These are phyloP conservation scores for Acomys russatus DNA, from an alignment of 2,797 vertebrate genomes.

Conservation along the genomic window DNA sequence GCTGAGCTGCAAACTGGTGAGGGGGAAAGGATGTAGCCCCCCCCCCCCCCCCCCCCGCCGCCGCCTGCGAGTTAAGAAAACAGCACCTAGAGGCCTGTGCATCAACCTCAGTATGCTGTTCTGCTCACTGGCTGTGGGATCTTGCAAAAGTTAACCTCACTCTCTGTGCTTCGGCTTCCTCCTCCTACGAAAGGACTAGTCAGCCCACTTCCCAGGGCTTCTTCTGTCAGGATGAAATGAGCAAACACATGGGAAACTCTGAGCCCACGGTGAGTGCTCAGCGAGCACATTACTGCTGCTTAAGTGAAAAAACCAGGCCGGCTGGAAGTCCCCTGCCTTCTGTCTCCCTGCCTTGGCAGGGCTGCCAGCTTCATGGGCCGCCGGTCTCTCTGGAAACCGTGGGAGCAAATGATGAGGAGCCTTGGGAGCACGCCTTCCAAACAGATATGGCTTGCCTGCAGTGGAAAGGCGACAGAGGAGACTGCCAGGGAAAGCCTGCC, in stretches of 20 bases:
- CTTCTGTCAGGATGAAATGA: not conserved
- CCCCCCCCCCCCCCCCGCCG: no score
- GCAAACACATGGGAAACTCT: not conserved
- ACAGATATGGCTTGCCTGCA: constrained; percentile 16
- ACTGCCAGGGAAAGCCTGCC: constrained; percentile 45
- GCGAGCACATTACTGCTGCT: not conserved
- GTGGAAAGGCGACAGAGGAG: constrained; percentile 11
- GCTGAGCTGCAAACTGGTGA: not conserved
- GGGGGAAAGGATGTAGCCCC: not conserved
- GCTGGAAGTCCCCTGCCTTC: not conserved
- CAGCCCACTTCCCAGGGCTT: not conserved
- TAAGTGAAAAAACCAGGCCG: not conserved
- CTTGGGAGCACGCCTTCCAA: constrained; percentile 21
- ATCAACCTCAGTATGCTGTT: not conserved
- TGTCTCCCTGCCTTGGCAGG: not conserved
- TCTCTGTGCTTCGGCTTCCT: constrained; percentile 5
- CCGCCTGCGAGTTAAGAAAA: not conserved
- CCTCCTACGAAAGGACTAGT: not conserved
- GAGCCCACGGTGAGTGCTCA: not conserved
- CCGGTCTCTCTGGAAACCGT: not conserved
- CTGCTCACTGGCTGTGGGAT: not conserved
- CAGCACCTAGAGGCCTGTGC: not conserved
- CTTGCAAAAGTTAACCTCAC: not conserved
- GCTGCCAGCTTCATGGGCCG: not conserved
- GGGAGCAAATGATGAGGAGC: not conserved